A percentile compares a stretch with the other conserved stretches of the same genome.
These are phyloP conservation scores for Phainopepla nitens DNA, from an alignment of 2,113 vertebrate species.

Conservation along the genomic window DNA sequence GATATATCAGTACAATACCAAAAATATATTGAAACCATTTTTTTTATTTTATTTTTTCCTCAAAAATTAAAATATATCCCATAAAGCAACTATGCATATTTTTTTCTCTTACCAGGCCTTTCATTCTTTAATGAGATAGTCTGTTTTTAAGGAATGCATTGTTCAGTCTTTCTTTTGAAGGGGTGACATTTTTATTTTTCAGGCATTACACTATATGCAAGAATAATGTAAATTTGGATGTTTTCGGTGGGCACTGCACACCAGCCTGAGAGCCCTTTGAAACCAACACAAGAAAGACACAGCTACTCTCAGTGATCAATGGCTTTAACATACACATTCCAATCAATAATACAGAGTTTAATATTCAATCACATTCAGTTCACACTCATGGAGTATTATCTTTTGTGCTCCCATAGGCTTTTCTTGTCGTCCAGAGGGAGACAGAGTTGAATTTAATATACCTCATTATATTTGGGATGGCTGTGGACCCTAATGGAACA, in stretches of 20 bases:
- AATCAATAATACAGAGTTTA: conserved; percentile 72
- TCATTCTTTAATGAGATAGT: conserved; percentile 64
- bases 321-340: conserved; percentile 37
- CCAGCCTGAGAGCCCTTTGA: conserved; percentile 47
- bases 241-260: not conserved
- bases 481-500: conserved; percentile 36
- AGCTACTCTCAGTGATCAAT: conserved; percentile 47
- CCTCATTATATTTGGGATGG: conserved; percentile 24
- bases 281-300: conserved; percentile 42
- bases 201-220: not conserved
- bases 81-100: conserved; percentile 62
- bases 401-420: conserved; percentile 59
- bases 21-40: conserved; percentile 72
- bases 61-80: conserved; percentile 63
- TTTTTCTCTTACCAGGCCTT: conserved; percentile 25
- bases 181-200: conserved; percentile 66
- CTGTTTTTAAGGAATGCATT: conserved; percentile 21
- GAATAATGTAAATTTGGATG: conserved; percentile 52
- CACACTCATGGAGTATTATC: conserved; percentile 65
- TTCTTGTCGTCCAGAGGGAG: conserved; percentile 31
- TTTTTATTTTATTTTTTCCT: conserved; percentile 62
- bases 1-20: conserved; percentile 69
- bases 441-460: not conserved
- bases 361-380: conserved; percentile 67
- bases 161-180: conserved; percentile 53